Conservation (phyloP, 2,888 invertebrate genomes). For the Ormyrus thymus region DNA sequence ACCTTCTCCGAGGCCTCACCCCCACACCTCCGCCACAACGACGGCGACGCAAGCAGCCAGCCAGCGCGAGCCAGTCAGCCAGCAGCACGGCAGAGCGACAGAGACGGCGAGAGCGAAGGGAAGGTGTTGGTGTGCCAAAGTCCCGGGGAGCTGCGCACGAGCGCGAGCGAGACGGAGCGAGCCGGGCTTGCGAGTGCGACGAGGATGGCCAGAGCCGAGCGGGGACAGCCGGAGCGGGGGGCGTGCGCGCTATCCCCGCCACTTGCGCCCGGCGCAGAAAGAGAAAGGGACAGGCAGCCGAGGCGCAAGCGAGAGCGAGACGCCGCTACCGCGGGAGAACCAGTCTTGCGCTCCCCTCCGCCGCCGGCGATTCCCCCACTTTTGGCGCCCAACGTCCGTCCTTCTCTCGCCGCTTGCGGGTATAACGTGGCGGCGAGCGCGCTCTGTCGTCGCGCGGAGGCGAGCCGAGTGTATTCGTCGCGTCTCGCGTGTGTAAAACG, state of each 20-base stretch:
- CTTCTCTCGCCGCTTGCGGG: background rate
- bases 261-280: background rate
- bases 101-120: conserved; percentile 30
- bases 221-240: conserved; percentile 59
- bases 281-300: background rate
- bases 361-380: background rate
- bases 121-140: conserved; percentile 41
- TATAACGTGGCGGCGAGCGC: conserved; percentile 64
- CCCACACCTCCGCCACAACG: conserved; percentile 70
- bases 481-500: conserved; percentile 58
- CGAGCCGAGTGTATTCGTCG: conserved; percentile 28
- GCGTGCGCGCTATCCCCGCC: conserved; percentile 41
- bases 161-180: conserved; percentile 29
- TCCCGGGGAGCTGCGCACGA: conserved; percentile 6
- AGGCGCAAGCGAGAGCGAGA: conserved; percentile 5
- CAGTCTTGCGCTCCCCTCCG: background rate
- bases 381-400: background rate
- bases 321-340: background rate
- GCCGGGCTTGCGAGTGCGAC: too few relatives aligned
- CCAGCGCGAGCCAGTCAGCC: conserved; percentile 16
- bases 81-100: conserved; percentile 28
- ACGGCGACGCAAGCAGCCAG: conserved; percentile 32
- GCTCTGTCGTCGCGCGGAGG: conserved; percentile 63
- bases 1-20: conserved; percentile 73
- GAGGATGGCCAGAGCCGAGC: conserved; percentile 8